Evolutionary conservation across 2,888 invertebrate genomes (phyloP), one percentile per base, ranked within the genome.

Genomic region (Ectemnius lituratus): DNA sequence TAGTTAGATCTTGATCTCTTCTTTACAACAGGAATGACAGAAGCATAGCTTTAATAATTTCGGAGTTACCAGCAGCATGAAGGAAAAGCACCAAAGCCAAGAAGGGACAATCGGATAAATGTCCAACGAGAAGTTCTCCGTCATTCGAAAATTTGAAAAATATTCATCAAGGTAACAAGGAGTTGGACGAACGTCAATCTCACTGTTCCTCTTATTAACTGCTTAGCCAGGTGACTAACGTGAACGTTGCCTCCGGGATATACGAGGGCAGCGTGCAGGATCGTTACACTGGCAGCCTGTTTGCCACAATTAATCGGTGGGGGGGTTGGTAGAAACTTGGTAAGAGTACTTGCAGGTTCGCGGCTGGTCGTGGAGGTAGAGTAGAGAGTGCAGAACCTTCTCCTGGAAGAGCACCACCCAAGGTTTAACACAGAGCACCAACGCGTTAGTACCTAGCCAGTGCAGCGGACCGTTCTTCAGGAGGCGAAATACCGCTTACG

Each of bases 401-500:
- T 56, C 57, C 65, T 46, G 56, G 27, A 18, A 14, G 52, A 63
- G 18, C 23, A n/a, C 18, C 37, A 8, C 6, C 37, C 37, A 37
- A 37, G 37, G 37, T 37, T 37, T 37, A 37, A 37, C 37, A 37
- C 37, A 37, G 37, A 1, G 37, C 37, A 14, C 16, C n/a, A 8
- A 8, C 16, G 52, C n/a, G 4, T 16, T 23, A 49, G 70, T 76
- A 79, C 61, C 76, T 62, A 67, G 67, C 66, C 67, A 45, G 71
- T 69, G 37, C 37, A 37, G 8, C 37, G 79, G 73, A 64, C 73
- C 78, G 81, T 81, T 81, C 76, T 76, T 81, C 82, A 66, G 23
- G 59, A 56, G 37, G 58, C 71, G 71, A 81, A 82, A 81, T 81
- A 81, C 77, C 76, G 77, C 77, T 82, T 70, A 82, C 75, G 75